phyloP scores from a whole-genome alignment of 1,140 invertebrate genomes.

The Mylabris phalerata region DNA sequence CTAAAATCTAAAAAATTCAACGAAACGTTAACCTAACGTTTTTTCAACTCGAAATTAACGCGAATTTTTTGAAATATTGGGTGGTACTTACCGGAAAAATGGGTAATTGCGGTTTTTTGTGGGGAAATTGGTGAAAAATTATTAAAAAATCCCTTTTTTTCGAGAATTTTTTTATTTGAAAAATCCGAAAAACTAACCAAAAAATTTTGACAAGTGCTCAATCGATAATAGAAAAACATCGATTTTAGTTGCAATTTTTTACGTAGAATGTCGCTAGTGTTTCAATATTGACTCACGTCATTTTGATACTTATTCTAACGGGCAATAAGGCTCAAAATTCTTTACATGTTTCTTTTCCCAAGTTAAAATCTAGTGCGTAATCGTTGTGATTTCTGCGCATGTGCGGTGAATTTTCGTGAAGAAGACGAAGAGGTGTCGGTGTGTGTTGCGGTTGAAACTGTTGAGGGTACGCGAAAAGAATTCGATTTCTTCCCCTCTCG shows the following conservation, averaged over 20 bases:
- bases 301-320: not conserved
- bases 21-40: not conserved
- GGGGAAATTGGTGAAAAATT: constrained; percentile 12
- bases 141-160: constrained; percentile 12
- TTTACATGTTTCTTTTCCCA: too few relatives aligned
- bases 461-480: constrained; percentile 25
- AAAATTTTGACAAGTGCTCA: constrained; percentile 32
- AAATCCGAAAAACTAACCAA: constrained; percentile 12
- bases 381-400: not conserved
- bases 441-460: constrained; percentile 20
- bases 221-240: constrained; percentile 31
- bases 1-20: too few relatives aligned
- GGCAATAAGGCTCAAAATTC: too few relatives aligned
- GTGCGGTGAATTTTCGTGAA: not conserved
- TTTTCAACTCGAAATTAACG: too few relatives aligned
- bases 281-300: constrained; percentile 7
- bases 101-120: too few relatives aligned
- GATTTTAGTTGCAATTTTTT: constrained; percentile 39
- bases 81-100: too few relatives aligned
- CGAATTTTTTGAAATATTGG: too few relatives aligned
- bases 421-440: not conserved
- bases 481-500: too few relatives aligned
- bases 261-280: constrained; percentile 35
- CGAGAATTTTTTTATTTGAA: constrained; percentile 27
- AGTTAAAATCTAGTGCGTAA: too few relatives aligned